A percentile compares a stretch with the other conserved stretches of the same genome.
Evolutionary conservation across 2,113 vertebrate genomes (phyloP).

Genomic region (Podocnemis expansa): DNA sequence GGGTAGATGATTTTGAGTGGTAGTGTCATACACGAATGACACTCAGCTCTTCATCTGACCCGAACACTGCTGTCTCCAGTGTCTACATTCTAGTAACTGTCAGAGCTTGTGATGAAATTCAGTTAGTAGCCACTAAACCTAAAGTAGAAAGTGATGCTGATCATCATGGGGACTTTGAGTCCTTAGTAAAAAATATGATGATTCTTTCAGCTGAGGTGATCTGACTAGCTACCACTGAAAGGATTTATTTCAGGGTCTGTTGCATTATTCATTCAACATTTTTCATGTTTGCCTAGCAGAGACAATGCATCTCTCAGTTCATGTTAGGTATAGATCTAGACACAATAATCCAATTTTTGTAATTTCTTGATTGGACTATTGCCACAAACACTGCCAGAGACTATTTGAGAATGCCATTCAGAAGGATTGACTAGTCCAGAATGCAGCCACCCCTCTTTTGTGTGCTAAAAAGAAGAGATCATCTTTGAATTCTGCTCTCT

Average conservation of each 20-base stretch:
- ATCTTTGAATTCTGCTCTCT: not conserved
- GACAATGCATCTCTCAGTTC: not conserved
- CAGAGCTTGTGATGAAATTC: not conserved
- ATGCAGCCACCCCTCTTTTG: not conserved
- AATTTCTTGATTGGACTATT: not conserved
- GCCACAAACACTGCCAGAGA: not conserved
- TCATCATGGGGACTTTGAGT: not conserved
- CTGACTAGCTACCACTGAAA: not conserved
- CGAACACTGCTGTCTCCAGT: not conserved
- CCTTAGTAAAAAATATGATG: not conserved
- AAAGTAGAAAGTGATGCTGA: not conserved
- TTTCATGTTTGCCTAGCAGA: not conserved
- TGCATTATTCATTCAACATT: not conserved
- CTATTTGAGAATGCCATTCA: not conserved
- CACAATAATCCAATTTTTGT: not conserved
- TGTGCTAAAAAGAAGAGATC: not conserved
- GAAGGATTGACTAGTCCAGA: not conserved
- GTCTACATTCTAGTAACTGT: not conserved
- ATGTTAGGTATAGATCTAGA: not conserved
- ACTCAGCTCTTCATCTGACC: not conserved
- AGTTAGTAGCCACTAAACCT: not conserved
- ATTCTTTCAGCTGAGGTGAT: not conserved
- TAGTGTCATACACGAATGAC: not conserved
- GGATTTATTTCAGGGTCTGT: not conserved
- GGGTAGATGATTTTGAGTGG: not conserved